A percentile compares a stretch with the other conserved stretches of the same genome.
phyloP scores from a whole-genome alignment of 2,797 vertebrate species.

The Echiichthys vipera region DNA sequence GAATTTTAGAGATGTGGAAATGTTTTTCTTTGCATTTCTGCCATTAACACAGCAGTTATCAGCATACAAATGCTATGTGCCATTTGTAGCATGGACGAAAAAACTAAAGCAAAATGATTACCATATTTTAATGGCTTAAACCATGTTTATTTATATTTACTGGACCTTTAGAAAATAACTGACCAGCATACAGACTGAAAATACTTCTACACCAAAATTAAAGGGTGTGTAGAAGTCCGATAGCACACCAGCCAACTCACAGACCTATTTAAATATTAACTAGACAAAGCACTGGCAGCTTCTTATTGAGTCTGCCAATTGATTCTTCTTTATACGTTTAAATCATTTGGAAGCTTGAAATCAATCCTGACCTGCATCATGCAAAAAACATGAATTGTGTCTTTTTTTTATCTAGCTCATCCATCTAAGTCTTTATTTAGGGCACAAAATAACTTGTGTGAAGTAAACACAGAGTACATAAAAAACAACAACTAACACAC shows the following conservation, averaged over 20 bases:
- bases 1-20: neutral
- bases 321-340: conserved; percentile 55
- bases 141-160: conserved; percentile 2
- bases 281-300: conserved; percentile 56
- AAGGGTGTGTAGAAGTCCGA: conserved; percentile 27
- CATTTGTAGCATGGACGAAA: neutral
- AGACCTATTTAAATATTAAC: conserved; percentile 67
- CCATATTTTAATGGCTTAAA: neutral
- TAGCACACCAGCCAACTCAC: conserved; percentile 36
- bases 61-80: neutral
- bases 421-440: too few species aligned
- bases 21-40: neutral
- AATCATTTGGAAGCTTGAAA: conserved; percentile 41
- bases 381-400: neutral
- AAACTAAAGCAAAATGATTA: neutral
- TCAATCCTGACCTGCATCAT: neutral
- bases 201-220: conserved; percentile 12
- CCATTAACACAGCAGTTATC: neutral
- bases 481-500: neutral
- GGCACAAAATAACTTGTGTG: neutral
- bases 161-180: neutral
- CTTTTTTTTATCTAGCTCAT: too few species aligned
- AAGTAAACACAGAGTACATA: neutral
- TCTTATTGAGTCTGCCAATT: conserved; percentile 55
- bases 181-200: conserved; percentile 1